A percentile compares a stretch with the other conserved stretches of the same genome.
Evolutionary conservation across 2,888 invertebrate genomes (phyloP).

Genomic region (Eulithis prunata): DNA sequence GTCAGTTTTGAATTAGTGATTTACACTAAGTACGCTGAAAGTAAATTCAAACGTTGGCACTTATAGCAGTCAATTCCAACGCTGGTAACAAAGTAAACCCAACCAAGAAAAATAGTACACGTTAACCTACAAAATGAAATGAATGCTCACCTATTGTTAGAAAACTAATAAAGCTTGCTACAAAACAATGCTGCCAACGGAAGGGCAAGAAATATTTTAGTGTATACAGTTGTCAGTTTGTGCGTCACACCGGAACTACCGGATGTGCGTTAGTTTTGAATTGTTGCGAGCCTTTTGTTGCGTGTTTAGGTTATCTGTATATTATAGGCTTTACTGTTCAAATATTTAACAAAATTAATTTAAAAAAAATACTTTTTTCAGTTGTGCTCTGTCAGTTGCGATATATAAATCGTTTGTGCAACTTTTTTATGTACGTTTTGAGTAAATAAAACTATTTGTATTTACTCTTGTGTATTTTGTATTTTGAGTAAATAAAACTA

Average conservation of each 20-base stretch:
- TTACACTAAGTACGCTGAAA: no score
- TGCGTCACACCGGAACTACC: slow-evolving; percentile 46
- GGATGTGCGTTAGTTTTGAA: slow-evolving; percentile 59
- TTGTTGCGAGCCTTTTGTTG: slow-evolving; percentile 47
- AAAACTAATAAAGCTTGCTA: slow-evolving; percentile 38
- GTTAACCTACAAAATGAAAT: background rate
- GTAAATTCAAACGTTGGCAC: no score
- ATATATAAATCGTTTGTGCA: no score
- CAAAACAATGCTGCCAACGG: slow-evolving; percentile 32
- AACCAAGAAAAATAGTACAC: background rate
- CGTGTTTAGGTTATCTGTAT: slow-evolving; percentile 19
- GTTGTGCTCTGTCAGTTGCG: no score
- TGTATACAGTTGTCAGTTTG: slow-evolving; percentile 45
- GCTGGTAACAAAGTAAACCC: no score
- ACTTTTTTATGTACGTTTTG: no score
- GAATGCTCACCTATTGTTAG: slow-evolving; percentile 33
- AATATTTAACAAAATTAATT: background rate
- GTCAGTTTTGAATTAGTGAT: no score
- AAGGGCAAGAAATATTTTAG: slow-evolving; percentile 43
- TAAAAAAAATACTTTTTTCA: no score
- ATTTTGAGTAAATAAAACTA: no score
- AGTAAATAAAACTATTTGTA: no score
- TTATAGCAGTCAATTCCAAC: no score
- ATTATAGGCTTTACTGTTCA: slow-evolving; percentile 17
- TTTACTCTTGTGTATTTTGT: no score